These are phyloP conservation scores for Grammomys dolichurus DNA, from an alignment of 2,113 vertebrate genomes.

Conservation along the genomic window DNA sequence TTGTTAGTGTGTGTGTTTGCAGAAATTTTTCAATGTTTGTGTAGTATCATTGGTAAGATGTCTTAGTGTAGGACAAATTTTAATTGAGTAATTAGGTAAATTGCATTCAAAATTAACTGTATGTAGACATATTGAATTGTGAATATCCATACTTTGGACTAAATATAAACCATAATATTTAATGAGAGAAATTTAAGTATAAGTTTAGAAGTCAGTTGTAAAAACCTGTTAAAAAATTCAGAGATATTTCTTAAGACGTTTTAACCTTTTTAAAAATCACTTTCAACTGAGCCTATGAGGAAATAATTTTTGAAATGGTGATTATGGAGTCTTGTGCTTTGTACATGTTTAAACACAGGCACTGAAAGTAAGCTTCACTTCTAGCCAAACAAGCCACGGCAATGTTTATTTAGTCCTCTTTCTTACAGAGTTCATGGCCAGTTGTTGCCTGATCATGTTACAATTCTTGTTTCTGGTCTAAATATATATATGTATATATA, in stretches of 20 bases:
- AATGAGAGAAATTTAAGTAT: background rate
- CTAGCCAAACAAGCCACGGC: background rate
- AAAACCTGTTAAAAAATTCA: background rate
- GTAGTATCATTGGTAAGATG: background rate
- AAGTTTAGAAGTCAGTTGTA: background rate
- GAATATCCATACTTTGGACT: accelerated
- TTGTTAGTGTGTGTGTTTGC: background rate
- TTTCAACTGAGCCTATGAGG: background rate
- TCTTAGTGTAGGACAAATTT: background rate
- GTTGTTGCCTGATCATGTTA: background rate
- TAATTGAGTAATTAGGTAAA: slow-evolving; percentile 1
- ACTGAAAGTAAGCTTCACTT: background rate
- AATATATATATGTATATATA: background rate
- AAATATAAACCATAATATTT: background rate
- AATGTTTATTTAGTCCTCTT: background rate
- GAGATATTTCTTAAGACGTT: background rate
- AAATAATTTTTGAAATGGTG: background rate
- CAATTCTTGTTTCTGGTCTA: background rate
- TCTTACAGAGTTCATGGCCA: background rate
- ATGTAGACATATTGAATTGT: background rate
- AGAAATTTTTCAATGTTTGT: background rate
- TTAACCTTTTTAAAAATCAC: background rate
- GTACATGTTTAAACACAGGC: background rate
- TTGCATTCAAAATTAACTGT: background rate
- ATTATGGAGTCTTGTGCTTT: background rate